Conservation (phyloP, 2,888 invertebrate genomes). For the Amphipyra berbera region DNA sequence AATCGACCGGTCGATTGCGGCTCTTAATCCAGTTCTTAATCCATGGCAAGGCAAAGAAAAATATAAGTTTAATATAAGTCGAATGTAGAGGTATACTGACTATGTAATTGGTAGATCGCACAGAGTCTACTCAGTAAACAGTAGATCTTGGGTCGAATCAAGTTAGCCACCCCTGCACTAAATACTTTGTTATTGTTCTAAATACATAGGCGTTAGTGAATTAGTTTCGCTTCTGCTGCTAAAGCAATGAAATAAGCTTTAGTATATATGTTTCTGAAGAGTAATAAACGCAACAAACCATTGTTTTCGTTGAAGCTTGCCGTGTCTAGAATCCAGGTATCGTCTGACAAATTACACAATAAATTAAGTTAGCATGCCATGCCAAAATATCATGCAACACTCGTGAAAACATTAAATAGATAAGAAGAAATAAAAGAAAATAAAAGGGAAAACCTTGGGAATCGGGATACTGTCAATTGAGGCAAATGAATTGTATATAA, state of each 20-base stretch:
- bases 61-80: no score
- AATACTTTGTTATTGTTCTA: conserved; percentile 42
- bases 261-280: conserved; percentile 65
- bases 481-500: conserved; percentile 54
- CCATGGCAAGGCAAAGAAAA: no score
- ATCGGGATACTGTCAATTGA: conserved; percentile 43
- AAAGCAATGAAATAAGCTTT: conserved; percentile 69
- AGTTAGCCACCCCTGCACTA: no score
- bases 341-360: conserved; percentile 89
- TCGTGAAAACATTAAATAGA: conserved; percentile 68
- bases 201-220: conserved; percentile 63
- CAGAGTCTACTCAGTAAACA: no score
- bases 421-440: conserved; percentile 61
- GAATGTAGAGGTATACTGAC: no score
- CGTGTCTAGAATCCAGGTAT: conserved; percentile 88
- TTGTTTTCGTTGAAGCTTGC: conserved; percentile 83
- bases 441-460: conserved; percentile 56
- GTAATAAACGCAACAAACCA: conserved; percentile 86
- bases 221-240: conserved; percentile 65
- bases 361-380: conserved; percentile 87
- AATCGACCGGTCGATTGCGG: no score
- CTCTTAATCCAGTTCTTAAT: no score
- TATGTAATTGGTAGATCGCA: no score
- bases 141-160: no score
- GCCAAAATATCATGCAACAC: conserved; percentile 85